phyloP scores from a whole-genome alignment of 2,113 vertebrate genomes.

The Amblyornis subalaris region DNA sequence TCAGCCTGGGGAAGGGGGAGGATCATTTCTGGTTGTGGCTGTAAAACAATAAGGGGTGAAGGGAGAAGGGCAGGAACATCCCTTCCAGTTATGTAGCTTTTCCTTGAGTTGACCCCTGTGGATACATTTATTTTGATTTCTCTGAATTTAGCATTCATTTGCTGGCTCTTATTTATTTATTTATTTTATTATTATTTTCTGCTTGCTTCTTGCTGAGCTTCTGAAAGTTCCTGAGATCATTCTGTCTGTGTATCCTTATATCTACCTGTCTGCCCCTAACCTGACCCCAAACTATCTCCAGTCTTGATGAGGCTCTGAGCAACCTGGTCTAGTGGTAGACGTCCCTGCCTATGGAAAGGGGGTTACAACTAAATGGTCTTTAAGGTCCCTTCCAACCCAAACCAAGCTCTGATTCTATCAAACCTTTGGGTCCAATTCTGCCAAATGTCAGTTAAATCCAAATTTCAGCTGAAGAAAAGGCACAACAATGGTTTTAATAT shows the following conservation, averaged over 20 bases:
- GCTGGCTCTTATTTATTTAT: neutral
- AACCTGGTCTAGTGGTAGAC: neutral
- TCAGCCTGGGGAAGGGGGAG: neutral
- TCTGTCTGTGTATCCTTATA: rapidly evolving
- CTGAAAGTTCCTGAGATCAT: neutral
- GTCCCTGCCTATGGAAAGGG: neutral
- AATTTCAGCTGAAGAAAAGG: neutral
- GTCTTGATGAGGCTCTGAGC: neutral
- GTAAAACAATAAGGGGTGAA: neutral
- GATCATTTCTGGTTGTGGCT: neutral
- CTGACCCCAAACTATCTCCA: neutral
- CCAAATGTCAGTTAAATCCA: neutral
- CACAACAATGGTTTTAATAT: neutral
- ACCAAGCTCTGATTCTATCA: neutral
- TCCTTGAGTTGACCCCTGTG: neutral
- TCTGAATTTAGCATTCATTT: neutral
- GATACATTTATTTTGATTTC: neutral
- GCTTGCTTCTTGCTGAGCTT: neutral
- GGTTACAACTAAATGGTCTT: neutral
- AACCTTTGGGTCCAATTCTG: neutral
- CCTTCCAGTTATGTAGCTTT: neutral
- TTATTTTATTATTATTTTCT: neutral
- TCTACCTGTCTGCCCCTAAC: neutral
- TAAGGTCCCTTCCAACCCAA: neutral
- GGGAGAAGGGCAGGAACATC: neutral